phyloP scores from a whole-genome alignment of 2,113 vertebrate genomes.

The Arizona elegans region DNA sequence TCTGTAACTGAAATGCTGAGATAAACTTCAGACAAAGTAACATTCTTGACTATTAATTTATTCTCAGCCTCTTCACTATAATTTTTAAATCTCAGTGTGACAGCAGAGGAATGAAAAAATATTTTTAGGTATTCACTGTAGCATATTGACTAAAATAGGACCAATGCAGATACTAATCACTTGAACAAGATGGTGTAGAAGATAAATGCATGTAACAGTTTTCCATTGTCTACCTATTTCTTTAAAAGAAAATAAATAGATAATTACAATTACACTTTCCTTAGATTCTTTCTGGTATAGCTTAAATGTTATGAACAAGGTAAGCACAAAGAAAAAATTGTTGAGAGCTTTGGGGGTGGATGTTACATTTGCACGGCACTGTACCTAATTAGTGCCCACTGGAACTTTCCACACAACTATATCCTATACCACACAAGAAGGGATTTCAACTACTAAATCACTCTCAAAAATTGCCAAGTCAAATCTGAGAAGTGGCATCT shows the following conservation, averaged over 20 bases:
- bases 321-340: background rate
- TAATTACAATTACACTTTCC: background rate
- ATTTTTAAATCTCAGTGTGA: background rate
- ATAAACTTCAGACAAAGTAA: background rate
- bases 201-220: slow-evolving; percentile 4
- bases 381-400: background rate
- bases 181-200: background rate
- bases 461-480: background rate
- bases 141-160: background rate
- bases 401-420: background rate
- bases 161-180: background rate
- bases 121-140: background rate
- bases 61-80: background rate
- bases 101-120: background rate
- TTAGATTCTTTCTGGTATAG: background rate
- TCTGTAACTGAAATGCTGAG: background rate
- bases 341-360: background rate
- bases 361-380: background rate
- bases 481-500: background rate
- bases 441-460: background rate
- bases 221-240: slow-evolving; percentile 10
- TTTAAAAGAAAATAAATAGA: background rate
- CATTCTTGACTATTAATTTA: background rate
- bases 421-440: background rate
- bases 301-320: background rate